Evolutionary conservation across 2,888 invertebrate species (phyloP).

Genomic region (Drosophila subquinaria): DNA sequence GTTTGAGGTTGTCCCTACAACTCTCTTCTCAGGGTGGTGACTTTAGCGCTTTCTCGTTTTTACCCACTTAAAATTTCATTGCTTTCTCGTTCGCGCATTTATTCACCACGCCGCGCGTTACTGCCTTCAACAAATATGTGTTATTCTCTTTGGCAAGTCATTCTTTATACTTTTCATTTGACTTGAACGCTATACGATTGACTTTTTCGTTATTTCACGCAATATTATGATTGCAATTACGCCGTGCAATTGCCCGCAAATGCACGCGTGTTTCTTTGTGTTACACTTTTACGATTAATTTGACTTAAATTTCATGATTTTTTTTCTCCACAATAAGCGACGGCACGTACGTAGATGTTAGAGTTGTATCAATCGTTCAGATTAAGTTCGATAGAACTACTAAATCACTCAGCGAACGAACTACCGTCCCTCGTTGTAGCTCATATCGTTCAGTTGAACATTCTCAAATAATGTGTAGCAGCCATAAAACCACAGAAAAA

Average conservation of each 20-base stretch:
- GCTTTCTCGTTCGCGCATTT: slow-evolving; percentile 65
- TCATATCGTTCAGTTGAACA: too few species aligned
- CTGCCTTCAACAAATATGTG: slow-evolving; percentile 55
- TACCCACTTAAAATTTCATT: slow-evolving; percentile 61
- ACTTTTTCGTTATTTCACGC: slow-evolving; percentile 19
- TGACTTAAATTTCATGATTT: slow-evolving; percentile 33
- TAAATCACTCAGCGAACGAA: too few species aligned
- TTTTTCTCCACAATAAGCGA: slow-evolving; percentile 53
- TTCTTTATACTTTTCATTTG: slow-evolving; percentile 54
- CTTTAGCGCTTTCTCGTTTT: slow-evolving; percentile 67
- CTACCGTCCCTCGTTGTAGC: too few species aligned
- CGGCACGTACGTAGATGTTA: slow-evolving; percentile 35
- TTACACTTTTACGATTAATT: slow-evolving; percentile 37
- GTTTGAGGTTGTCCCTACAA: slow-evolving; percentile 62
- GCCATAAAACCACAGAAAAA: too few species aligned
- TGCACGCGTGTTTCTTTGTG: slow-evolving; percentile 38
- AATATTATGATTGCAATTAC: slow-evolving; percentile 16
- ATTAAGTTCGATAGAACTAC: too few species aligned
- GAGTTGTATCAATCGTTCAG: too few species aligned
- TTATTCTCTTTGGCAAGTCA: slow-evolving; percentile 67
- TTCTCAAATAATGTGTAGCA: too few species aligned
- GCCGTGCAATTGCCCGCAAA: slow-evolving; percentile 54
- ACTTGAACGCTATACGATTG: slow-evolving; percentile 10
- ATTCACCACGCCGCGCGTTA: slow-evolving; percentile 70
- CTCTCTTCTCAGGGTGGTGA: slow-evolving; percentile 65